Base-by-base conservation (phyloP, 1,140 invertebrate genomes). In the Drosophila santomea region DNA sequence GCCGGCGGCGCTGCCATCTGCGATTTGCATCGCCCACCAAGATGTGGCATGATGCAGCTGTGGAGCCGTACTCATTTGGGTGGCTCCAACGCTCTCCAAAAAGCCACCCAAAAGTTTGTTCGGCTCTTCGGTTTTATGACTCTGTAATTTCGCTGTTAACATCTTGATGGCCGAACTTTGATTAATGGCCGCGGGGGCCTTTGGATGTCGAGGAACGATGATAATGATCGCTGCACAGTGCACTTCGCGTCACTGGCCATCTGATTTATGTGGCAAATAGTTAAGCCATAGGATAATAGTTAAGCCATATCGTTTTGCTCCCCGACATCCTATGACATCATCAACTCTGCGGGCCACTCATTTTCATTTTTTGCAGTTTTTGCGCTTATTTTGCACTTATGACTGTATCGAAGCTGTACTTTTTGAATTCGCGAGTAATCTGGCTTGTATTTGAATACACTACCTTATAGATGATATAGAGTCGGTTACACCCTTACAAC, bases 1-100 rank as follows among this genome's bases (percentile, higher is more conserved):
- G 59, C 57, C 44, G 25, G 45, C 41, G 58, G 50, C 78, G 38
- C 50, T 67, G 57, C 67, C 79, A 71, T 82, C 75, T 74, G 35
- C 74, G 80, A 82, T 82, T 78, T 82, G 68, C 74, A 82, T 67
- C 61, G 64, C 63, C 62, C 59, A 66, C 60, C 62, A 35, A 68
- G 48, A 20, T 20, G 20, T 7, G 8, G 32, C 4, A 25, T 25
- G 25, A 25, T 23, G 20, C 5, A 3, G 14, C 1, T 66, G 15
- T 20, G 20, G 8, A 38, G 39, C 39, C n/a, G 14, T n/a, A 41
- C 39, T 15, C n/a, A 41, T 1, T 20, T 63, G 35, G 35, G 12
- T 50, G 14, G 36, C 35, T 41, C 23, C 14, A 17, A 38, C 25
- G 15, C 43, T 61, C 35, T 57, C 39, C 25, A 17, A 56, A 28